phyloP scores from a whole-genome alignment of 2,797 vertebrate genomes.

The Graptemys geographica region DNA sequence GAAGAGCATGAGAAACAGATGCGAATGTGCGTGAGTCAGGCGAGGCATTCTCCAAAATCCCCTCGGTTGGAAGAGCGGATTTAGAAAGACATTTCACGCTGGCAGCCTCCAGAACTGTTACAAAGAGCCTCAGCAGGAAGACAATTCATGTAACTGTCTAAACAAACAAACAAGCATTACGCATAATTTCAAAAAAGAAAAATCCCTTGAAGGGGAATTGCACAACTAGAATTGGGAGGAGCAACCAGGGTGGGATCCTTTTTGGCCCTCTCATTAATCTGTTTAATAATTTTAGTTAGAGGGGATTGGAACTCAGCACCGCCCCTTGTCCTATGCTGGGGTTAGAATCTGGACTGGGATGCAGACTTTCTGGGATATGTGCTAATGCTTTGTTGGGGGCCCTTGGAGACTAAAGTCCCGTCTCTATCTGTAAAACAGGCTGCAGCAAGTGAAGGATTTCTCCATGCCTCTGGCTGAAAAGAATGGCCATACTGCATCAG shows the following conservation, averaged over 20 bases:
- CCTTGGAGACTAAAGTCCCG: not conserved
- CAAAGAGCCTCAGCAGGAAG: constrained; percentile 8
- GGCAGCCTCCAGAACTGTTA: not conserved
- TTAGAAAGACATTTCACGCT: constrained; percentile 38
- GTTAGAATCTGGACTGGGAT: not conserved
- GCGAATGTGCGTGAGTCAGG: not conserved
- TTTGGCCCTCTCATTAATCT: not conserved
- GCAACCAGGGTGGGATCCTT: not conserved
- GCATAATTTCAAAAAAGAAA: not conserved
- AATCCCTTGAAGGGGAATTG: not conserved
- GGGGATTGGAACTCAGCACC: not conserved
- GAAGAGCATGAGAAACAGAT: constrained; percentile 70
- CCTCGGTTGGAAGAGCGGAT: constrained; percentile 13
- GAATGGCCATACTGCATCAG: not conserved
- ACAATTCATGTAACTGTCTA: not conserved
- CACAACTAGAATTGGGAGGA: constrained; percentile 3
- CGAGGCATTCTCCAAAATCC: constrained; percentile 40
- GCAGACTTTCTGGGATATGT: not conserved
- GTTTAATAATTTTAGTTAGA: not conserved
- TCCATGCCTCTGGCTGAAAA: not conserved
- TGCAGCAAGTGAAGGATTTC: not conserved
- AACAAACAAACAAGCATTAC: not conserved
- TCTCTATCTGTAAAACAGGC: not conserved
- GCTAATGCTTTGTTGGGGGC: not conserved
- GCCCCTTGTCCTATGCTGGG: not conserved